phyloP scores from a whole-genome alignment of 2,113 vertebrate genomes.

The Ciconia maguari region DNA sequence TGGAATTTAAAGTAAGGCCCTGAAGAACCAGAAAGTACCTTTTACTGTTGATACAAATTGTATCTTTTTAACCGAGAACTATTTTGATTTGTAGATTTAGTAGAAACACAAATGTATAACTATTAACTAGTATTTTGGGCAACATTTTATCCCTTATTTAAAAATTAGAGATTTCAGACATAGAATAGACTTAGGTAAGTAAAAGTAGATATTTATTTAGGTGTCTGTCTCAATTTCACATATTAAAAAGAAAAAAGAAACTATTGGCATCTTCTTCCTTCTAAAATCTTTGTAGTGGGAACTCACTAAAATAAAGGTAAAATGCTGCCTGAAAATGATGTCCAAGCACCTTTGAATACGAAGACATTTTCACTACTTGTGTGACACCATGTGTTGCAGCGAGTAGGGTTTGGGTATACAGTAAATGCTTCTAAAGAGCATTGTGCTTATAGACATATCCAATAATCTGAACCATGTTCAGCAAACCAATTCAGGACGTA shows the following conservation, averaged over 20 bases:
- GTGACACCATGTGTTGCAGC: slow-evolving; percentile 89
- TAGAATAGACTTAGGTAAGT: slow-evolving; percentile 68
- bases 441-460: slow-evolving; percentile 94
- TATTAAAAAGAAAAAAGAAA: slow-evolving; percentile 48
- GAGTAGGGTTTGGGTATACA: slow-evolving; percentile 86
- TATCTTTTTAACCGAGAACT: slow-evolving; percentile 93
- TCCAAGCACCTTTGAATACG: slow-evolving; percentile 87
- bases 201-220: slow-evolving; percentile 66
- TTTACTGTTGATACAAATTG: slow-evolving; percentile 99
- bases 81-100: slow-evolving; percentile 88
- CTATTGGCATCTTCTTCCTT: slow-evolving; percentile 73
- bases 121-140: slow-evolving; percentile 83
- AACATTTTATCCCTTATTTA: slow-evolving; percentile 88
- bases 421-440: slow-evolving; percentile 97
- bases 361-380: slow-evolving; percentile 87
- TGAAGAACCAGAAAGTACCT: slow-evolving; percentile 89
- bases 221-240: slow-evolving; percentile 71
- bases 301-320: slow-evolving; percentile 79
- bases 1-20: slow-evolving; percentile 79
- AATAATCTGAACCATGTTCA: slow-evolving; percentile 99
- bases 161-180: slow-evolving; percentile 60
- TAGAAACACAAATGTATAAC: slow-evolving; percentile 77
- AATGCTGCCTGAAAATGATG: slow-evolving; percentile 86
- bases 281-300: slow-evolving; percentile 74
- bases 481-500: slow-evolving; percentile 86